Evolutionary conservation across 2,888 invertebrate genomes (phyloP).

Genomic region (Prosopocoilus inquinatus): DNA sequence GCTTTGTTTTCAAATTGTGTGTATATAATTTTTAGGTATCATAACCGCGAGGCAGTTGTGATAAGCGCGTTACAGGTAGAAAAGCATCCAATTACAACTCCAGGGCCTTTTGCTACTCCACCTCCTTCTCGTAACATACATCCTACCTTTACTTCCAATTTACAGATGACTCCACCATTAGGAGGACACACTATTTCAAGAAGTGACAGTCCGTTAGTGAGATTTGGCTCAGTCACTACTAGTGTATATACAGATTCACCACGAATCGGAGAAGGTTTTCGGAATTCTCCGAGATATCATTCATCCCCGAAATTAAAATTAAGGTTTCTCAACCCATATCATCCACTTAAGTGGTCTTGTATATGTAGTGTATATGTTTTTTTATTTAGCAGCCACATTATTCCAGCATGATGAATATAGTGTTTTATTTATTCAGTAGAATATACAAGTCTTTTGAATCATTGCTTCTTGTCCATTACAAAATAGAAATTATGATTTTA

Average conservation of each 20-base stretch:
- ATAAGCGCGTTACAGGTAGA: constrained; percentile 92
- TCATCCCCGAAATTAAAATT: constrained; percentile 91
- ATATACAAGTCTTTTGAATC: neutral
- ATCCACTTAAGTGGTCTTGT: constrained; percentile 11
- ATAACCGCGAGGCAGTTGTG: constrained; percentile 88
- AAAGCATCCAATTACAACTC: constrained; percentile 85
- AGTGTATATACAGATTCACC: constrained; percentile 59
- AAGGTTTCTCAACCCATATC: constrained; percentile 59
- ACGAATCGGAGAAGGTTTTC: constrained; percentile 55
- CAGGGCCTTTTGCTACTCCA: constrained; percentile 77
- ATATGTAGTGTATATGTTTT: constrained; percentile 12
- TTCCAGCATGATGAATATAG: neutral
- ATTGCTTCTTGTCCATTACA: too few relatives aligned
- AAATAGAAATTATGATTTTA: too few relatives aligned
- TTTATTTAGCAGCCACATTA: neutral
- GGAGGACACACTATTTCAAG: constrained; percentile 47
- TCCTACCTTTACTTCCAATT: constrained; percentile 45
- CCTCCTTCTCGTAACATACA: constrained; percentile 62
- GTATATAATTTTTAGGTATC: constrained; percentile 66
- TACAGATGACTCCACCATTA: constrained; percentile 69
- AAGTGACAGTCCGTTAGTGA: constrained; percentile 58
- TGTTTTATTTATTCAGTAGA: neutral
- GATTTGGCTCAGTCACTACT: constrained; percentile 61
- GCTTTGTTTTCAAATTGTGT: neutral
- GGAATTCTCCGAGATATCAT: constrained; percentile 59